Percentiles rank a stretch among this genome's conserved stretches.
These are phyloP conservation scores for Myiagra hebetior DNA, from an alignment of 2,113 vertebrate genomes.

Conservation along the genomic window DNA sequence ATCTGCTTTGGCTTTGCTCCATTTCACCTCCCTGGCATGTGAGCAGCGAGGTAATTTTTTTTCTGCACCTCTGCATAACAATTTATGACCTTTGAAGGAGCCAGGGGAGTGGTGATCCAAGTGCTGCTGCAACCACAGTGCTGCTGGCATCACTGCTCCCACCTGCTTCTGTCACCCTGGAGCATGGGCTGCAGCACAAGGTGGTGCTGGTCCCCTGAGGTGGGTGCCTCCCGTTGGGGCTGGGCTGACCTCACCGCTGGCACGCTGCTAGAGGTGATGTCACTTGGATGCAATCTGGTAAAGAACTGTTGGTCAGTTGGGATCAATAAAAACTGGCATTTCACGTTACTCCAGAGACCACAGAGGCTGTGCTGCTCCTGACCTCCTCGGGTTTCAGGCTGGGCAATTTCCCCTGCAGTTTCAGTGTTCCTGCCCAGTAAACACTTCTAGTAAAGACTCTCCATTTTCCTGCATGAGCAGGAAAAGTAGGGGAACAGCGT, in stretches of 20 bases:
- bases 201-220: background rate
- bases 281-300: background rate
- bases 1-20: background rate
- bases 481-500: constrained; percentile 48
- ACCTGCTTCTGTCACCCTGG: background rate
- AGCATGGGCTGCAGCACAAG: background rate
- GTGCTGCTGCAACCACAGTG: background rate
- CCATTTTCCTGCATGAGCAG: constrained; percentile 31
- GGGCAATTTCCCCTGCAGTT: background rate
- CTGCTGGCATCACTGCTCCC: background rate
- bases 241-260: background rate
- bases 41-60: background rate
- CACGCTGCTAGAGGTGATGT: background rate
- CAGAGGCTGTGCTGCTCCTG: background rate
- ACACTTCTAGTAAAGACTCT: constrained; percentile 6
- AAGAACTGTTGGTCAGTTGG: background rate
- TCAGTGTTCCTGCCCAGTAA: background rate
- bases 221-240: accelerated
- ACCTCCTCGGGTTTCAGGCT: background rate
- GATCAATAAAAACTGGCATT: background rate
- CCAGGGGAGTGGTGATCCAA: background rate
- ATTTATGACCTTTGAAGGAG: background rate
- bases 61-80: background rate
- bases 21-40: background rate
- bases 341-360: background rate